phyloP scores from a whole-genome alignment of 2,888 invertebrate genomes.

The Syrista parreyssii region DNA sequence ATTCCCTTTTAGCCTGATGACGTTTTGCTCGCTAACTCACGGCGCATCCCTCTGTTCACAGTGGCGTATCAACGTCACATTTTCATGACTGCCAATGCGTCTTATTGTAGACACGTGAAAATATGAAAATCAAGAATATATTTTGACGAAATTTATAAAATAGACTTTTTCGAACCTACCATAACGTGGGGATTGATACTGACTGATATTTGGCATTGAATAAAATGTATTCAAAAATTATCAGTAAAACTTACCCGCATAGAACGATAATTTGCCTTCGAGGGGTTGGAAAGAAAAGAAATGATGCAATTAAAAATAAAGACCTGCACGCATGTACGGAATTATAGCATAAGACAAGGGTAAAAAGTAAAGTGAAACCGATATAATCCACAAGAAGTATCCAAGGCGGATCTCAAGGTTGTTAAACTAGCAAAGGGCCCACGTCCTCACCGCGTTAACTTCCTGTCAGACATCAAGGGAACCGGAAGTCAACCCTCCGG shows the following conservation, averaged over 20 bases:
- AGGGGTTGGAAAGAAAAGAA: neutral
- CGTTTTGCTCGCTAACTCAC: neutral
- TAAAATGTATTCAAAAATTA: neutral
- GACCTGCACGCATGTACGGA: too few relatives aligned
- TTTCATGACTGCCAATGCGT: neutral
- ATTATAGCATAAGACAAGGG: neutral
- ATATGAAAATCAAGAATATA: too few relatives aligned
- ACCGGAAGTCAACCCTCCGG: neutral
- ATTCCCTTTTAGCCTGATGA: neutral
- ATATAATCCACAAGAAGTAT: neutral
- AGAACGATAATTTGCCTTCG: neutral
- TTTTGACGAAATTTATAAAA: too few relatives aligned
- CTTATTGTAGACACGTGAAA: neutral
- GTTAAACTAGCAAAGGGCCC: neutral
- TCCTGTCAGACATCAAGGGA: neutral
- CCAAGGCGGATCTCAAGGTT: neutral
- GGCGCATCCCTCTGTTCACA: neutral
- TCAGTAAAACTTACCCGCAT: neutral
- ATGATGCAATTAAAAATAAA: neutral
- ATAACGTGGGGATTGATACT: too few relatives aligned
- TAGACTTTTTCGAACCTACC: too few relatives aligned
- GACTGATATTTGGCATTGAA: neutral
- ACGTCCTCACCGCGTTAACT: too few relatives aligned
- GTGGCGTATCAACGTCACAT: neutral
- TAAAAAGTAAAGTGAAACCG: neutral